A percentile compares a stretch with the other conserved stretches of the same genome.
phyloP scores from a whole-genome alignment of 2,888 invertebrate species.

The Plebejus anna region DNA sequence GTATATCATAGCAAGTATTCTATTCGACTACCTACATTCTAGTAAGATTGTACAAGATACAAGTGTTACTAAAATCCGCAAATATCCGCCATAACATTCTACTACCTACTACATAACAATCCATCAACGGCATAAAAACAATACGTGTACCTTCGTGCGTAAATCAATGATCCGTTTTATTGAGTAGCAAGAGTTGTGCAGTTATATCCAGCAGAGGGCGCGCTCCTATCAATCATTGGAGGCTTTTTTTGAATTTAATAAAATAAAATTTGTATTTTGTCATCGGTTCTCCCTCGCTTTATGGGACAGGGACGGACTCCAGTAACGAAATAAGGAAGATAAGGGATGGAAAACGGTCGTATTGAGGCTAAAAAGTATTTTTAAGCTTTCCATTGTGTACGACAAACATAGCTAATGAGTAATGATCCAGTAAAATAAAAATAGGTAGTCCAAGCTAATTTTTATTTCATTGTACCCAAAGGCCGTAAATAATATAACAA shows the following conservation, averaged over 20 bases:
- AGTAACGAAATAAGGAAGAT: background rate
- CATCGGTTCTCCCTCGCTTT: slow-evolving; percentile 75
- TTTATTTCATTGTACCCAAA: no score
- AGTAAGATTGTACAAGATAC: no score
- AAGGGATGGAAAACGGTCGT: no score
- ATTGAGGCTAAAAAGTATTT: no score
- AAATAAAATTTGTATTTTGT: slow-evolving; percentile 82
- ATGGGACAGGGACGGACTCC: slow-evolving; percentile 56
- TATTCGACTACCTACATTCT: no score
- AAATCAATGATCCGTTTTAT: slow-evolving; percentile 72
- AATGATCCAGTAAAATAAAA: no score
- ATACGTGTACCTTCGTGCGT: slow-evolving; percentile 28
- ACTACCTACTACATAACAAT: background rate
- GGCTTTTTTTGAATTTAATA: slow-evolving; percentile 81
- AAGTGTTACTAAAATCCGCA: no score
- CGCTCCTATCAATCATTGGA: slow-evolving; percentile 78
- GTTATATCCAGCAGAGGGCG: slow-evolving; percentile 54
- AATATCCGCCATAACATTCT: background rate
- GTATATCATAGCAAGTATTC: no score
- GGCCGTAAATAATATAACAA: no score
- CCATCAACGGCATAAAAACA: slow-evolving; percentile 12
- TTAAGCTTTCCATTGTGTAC: no score
- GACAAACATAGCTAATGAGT: no score
- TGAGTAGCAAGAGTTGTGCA: slow-evolving; percentile 73
- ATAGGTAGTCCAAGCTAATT: no score